Evolutionary conservation across 2,888 invertebrate species (phyloP).

Genomic region (Sussaba pulchella): DNA sequence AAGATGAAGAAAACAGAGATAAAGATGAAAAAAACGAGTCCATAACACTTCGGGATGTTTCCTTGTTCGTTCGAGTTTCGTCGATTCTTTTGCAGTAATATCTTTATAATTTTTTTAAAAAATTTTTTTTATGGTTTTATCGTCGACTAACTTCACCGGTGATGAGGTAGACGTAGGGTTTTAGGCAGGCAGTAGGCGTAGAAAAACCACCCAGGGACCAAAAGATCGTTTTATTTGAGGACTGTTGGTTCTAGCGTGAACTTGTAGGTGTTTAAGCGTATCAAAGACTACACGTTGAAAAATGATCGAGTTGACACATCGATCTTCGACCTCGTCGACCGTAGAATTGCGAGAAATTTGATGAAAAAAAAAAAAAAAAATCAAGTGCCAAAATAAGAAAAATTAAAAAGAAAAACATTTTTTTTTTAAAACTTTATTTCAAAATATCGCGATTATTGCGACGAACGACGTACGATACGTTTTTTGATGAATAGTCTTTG

Average conservation of each 20-base stretch:
- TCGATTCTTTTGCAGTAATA: constrained; percentile 48
- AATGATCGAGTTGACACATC: constrained; percentile 50
- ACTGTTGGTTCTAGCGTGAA: constrained; percentile 83
- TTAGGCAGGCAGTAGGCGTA: constrained; percentile 71
- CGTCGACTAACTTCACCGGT: constrained; percentile 69
- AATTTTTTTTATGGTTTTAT: background rate
- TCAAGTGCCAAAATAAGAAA: background rate
- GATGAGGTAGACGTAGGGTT: constrained; percentile 73
- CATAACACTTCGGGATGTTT: constrained; percentile 63
- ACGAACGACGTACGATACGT: constrained; percentile 39
- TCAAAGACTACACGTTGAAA: constrained; percentile 73
- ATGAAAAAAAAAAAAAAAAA: background rate
- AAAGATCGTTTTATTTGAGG: constrained; percentile 77
- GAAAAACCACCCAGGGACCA: constrained; percentile 80
- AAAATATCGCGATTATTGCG: background rate
- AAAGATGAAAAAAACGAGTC: constrained; percentile 8
- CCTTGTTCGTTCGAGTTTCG: constrained; percentile 57
- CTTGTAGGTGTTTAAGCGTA: constrained; percentile 76
- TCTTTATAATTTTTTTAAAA: constrained; percentile 26
- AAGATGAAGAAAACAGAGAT: no score
- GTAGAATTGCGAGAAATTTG: background rate
- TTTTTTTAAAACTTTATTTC: background rate
- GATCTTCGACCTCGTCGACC: constrained; percentile 1
- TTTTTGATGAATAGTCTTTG: constrained; percentile 68
- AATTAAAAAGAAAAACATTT: background rate